A percentile compares a stretch with the other conserved stretches of the same genome.
These are phyloP conservation scores for Spatula clypeata DNA, from an alignment of 2,797 vertebrate genomes.

Conservation along the genomic window DNA sequence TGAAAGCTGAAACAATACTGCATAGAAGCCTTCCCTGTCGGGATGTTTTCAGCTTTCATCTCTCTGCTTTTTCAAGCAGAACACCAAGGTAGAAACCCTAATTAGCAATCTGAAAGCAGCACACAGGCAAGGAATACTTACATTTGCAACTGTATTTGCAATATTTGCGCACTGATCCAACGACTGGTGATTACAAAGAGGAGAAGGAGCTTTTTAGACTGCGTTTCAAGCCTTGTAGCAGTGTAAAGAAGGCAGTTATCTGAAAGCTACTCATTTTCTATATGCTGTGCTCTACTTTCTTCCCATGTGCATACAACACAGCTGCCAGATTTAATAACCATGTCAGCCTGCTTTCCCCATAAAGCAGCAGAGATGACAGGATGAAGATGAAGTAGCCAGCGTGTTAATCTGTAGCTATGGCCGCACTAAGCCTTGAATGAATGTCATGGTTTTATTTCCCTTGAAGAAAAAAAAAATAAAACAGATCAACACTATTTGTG, in stretches of 20 bases:
- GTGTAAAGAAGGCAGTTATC: constrained; percentile 58
- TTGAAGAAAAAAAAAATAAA: constrained; percentile 4
- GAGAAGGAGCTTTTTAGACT: constrained; percentile 48
- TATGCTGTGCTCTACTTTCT: constrained; percentile 68
- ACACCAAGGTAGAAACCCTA: constrained; percentile 10
- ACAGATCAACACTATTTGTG: neutral
- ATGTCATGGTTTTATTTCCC: constrained; percentile 20
- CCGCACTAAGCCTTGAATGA: constrained; percentile 48
- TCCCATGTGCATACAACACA: constrained; percentile 73
- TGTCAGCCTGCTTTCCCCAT: constrained; percentile 71
- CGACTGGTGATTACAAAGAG: constrained; percentile 31
- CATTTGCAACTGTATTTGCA: constrained; percentile 67
- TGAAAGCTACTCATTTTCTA: constrained; percentile 74
- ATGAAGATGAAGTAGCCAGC: constrained; percentile 55
- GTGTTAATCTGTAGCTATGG: constrained; percentile 41
- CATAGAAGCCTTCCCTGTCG: constrained; percentile 17
- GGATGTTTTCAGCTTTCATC: constrained; percentile 34
- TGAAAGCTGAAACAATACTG: constrained; percentile 51
- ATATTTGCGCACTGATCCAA: constrained; percentile 54
- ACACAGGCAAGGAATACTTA: constrained; percentile 77
- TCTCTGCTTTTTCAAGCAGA: constrained; percentile 24
- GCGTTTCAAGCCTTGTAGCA: constrained; percentile 59
- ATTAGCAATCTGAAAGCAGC: constrained; percentile 17
- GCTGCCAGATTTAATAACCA: constrained; percentile 82
- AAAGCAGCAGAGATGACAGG: constrained; percentile 66